Conservation (phyloP, 2,113 vertebrate genomes). For the Indri indri region DNA sequence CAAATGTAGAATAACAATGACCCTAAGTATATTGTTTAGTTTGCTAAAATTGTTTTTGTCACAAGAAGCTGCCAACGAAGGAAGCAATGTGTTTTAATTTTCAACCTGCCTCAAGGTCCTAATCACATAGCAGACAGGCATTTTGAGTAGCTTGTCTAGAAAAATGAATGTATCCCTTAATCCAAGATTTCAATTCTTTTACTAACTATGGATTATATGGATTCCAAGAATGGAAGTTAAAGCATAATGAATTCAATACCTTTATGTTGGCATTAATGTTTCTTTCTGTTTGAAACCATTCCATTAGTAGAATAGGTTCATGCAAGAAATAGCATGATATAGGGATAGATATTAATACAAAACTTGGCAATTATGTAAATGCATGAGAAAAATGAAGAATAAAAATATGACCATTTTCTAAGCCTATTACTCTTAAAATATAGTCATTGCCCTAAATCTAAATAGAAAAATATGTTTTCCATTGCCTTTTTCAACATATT, state of each 20-base stretch:
- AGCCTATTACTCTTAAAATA: not conserved
- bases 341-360: not conserved
- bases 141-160: not conserved
- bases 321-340: not conserved
- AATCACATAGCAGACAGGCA: not conserved
- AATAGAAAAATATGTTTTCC: not conserved
- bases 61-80: not conserved
- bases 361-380: not conserved
- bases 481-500: not conserved
- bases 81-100: not conserved
- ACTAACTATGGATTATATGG: not conserved
- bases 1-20: not conserved
- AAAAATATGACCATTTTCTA: not conserved
- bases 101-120: not conserved
- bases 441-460: not conserved
- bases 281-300: not conserved
- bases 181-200: not conserved
- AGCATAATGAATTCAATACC: not conserved
- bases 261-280: not conserved
- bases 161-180: not conserved
- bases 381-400: not conserved
- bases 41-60: not conserved
- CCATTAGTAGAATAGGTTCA: not conserved
- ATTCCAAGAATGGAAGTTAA: not conserved
- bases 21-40: not conserved